Conservation (phyloP, 2,113 vertebrate genomes). For the Morphnarchus princeps region DNA sequence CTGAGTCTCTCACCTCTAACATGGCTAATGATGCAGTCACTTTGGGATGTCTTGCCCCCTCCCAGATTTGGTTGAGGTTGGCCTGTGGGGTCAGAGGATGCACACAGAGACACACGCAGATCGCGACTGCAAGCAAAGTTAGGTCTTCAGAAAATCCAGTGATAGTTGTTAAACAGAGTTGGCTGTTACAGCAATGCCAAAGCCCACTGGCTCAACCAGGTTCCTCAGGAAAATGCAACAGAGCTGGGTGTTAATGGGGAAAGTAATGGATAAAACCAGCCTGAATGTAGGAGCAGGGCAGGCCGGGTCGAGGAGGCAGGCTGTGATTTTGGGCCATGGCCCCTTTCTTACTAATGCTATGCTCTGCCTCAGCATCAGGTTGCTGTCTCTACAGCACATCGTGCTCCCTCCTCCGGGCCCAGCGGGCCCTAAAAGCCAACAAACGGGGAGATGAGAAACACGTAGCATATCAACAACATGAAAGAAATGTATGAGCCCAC, state of each 20-base stretch:
- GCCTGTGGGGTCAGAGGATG: neutral
- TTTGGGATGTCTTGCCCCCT: neutral
- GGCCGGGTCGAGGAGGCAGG: too few relatives aligned
- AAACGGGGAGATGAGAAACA: neutral
- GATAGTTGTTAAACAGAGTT: neutral
- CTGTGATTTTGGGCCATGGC: neutral
- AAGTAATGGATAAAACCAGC: neutral
- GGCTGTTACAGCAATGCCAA: neutral
- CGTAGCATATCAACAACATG: accelerated
- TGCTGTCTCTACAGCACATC: neutral
- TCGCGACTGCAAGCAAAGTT: neutral
- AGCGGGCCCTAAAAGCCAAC: neutral
- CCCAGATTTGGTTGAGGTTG: neutral
- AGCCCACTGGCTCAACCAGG: neutral
- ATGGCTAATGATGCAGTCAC: neutral
- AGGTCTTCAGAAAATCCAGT: neutral
- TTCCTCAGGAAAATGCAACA: neutral
- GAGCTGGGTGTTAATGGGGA: neutral
- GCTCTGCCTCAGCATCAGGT: neutral
- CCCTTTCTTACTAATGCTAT: neutral
- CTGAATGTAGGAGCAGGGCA: too few relatives aligned
- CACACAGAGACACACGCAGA: neutral
- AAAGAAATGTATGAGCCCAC: neutral
- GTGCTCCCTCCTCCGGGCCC: neutral
- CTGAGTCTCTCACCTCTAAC: neutral